Evolutionary conservation across 1,140 invertebrate species (phyloP).

Genomic region (Proctacanthus coquilletti): DNA sequence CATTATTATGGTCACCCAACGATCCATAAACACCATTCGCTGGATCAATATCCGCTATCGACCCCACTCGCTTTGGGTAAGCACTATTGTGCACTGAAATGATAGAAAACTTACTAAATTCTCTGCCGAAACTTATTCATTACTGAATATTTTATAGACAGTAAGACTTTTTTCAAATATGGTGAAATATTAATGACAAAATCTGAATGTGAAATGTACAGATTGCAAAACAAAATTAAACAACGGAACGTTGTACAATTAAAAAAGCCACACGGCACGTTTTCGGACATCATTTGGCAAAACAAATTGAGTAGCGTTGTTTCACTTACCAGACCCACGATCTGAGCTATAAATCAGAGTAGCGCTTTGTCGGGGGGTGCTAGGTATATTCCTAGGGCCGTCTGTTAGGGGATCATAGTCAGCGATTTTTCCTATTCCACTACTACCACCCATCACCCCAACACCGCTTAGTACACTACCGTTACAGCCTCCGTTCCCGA

Average conservation of each 20-base stretch:
- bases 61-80: slow-evolving; percentile 61
- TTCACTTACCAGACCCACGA: slow-evolving; percentile 37
- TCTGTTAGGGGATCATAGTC: slow-evolving; percentile 64
- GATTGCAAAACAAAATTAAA: not conserved
- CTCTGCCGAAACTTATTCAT: too few species aligned
- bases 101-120: too few species aligned
- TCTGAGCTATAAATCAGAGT: slow-evolving; percentile 77
- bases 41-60: slow-evolving; percentile 90
- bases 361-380: slow-evolving; percentile 54
- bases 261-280: not conserved
- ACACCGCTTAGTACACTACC: not conserved
- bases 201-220: not conserved
- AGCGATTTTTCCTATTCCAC: slow-evolving; percentile 49
- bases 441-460: not conserved
- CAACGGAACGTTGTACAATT: too few species aligned
- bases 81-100: slow-evolving; percentile 20
- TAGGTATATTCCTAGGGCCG: slow-evolving; percentile 51
- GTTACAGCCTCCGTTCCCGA: not conserved
- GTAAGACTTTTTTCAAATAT: not conserved
- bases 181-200: not conserved
- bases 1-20: slow-evolving; percentile 34
- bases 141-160: not conserved
- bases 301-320: slow-evolving; percentile 14
- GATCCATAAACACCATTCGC: slow-evolving; percentile 82
- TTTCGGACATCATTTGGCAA: slow-evolving; percentile 1